Conservation (phyloP, 2,888 invertebrate genomes). For the Mesorhabditis sp. region DNA sequence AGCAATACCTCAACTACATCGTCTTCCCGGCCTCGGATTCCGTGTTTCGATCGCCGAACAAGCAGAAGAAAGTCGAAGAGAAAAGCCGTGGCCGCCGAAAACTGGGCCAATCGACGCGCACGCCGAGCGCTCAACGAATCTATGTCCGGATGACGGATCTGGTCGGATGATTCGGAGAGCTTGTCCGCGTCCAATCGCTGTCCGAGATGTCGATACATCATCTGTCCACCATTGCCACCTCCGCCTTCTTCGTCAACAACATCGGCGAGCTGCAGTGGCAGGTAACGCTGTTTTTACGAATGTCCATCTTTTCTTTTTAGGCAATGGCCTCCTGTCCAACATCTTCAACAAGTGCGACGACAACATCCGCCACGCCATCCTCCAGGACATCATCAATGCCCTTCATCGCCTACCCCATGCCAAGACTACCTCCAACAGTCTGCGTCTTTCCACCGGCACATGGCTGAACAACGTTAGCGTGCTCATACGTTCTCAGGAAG, state of each 20-base stretch:
- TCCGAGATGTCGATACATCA: conserved; percentile 69
- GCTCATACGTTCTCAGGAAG: no score
- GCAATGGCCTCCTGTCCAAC: conserved; percentile 77
- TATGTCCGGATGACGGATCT: conserved; percentile 85
- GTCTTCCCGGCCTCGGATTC: conserved; percentile 96
- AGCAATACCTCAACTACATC: conserved; percentile 85
- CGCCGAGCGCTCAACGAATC: conserved; percentile 69
- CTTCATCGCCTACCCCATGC: conserved; percentile 82
- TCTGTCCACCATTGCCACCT: conserved; percentile 87
- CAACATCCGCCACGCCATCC: conserved; percentile 81
- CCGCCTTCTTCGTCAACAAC: conserved; percentile 97
- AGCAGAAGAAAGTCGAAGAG: conserved; percentile 14
- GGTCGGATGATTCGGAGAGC: conserved; percentile 77
- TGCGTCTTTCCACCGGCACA: conserved; percentile 74
- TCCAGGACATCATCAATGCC: conserved; percentile 93
- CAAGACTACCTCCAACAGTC: conserved; percentile 36
- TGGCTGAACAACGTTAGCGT: conserved; percentile 98
- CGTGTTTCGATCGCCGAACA: conserved; percentile 70
- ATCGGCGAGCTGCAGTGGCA: conserved; percentile 92
- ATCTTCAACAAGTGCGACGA: conserved; percentile 72
- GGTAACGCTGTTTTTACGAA: conserved; percentile 11
- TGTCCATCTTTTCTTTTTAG: conserved; percentile 13
- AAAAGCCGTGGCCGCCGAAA: background rate
- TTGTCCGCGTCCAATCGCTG: conserved; percentile 64
- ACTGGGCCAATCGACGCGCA: conserved; percentile 13